These are phyloP conservation scores for Hirudo medicinalis DNA, from an alignment of 1,140 invertebrate genomes.

Conservation along the genomic window DNA sequence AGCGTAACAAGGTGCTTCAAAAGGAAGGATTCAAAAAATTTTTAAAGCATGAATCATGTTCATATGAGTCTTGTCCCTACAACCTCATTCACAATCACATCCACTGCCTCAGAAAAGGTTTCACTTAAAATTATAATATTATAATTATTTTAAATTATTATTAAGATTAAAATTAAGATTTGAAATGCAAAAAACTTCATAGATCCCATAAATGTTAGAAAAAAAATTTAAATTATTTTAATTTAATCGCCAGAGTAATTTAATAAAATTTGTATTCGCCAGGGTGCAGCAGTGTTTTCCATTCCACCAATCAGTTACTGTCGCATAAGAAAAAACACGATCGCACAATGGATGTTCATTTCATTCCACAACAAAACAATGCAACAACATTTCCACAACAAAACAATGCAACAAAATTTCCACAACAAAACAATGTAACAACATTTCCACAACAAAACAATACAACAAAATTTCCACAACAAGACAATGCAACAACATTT, in stretches of 20 bases:
- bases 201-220: too few species aligned
- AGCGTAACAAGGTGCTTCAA: conserved; percentile 86
- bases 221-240: too few species aligned
- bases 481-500: conserved; percentile 34
- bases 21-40: conserved; percentile 97
- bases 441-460: not conserved
- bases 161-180: too few species aligned
- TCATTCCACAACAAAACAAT: not conserved
- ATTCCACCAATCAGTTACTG: conserved; percentile 89
- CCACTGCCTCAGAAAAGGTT: conserved; percentile 79
- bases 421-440: conserved; percentile 36
- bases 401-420: conserved; percentile 25
- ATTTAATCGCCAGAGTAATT: too few species aligned
- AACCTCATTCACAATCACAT: conserved; percentile 92
- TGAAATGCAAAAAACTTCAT: too few species aligned
- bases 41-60: conserved; percentile 88
- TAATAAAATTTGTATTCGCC: conserved; percentile 20
- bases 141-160: too few species aligned
- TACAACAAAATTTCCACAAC: conserved; percentile 28
- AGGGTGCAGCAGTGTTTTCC: conserved; percentile 83
- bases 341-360: conserved; percentile 25
- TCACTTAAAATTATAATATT: not conserved
- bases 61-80: conserved; percentile 77
- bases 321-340: conserved; percentile 95
- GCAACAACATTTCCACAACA: conserved; percentile 28